These are phyloP conservation scores for Netelia melanura DNA, from an alignment of 2,888 invertebrate genomes.

Conservation along the genomic window DNA sequence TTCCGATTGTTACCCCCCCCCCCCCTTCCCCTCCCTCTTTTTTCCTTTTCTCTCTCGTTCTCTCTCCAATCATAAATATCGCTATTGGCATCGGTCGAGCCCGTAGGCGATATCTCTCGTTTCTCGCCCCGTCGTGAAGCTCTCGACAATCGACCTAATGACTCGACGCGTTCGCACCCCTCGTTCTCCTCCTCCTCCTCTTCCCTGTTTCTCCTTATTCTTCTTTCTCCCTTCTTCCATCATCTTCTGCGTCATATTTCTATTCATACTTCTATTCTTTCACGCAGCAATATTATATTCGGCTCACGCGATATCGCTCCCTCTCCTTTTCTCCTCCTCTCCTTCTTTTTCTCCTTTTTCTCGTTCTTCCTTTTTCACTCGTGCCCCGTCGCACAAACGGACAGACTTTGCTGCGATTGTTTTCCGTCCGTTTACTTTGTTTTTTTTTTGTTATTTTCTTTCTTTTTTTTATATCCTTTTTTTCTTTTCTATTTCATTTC, in stretches of 20 bases:
- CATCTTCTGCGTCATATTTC: conserved; percentile 21
- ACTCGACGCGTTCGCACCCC: conserved; percentile 50
- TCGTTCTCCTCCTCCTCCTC: conserved; percentile 49
- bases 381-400: too few relatives aligned
- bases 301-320: background rate
- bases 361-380: background rate
- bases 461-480: background rate
- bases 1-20: conserved; percentile 68
- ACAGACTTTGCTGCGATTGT: too few relatives aligned
- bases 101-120: conserved; percentile 39
- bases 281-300: conserved; percentile 7
- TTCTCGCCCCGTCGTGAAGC: conserved; percentile 21
- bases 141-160: conserved; percentile 68
- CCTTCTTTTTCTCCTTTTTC: background rate
- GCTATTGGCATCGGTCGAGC: conserved; percentile 64
- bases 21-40: conserved; percentile 47
- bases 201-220: conserved; percentile 34
- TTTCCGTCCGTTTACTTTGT: too few relatives aligned
- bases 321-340: conserved; percentile 58
- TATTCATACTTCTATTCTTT: conserved; percentile 46
- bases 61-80: conserved; percentile 60
- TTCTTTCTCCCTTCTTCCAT: conserved; percentile 48
- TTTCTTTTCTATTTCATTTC: background rate
- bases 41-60: background rate
- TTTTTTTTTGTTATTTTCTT: background rate